A percentile compares a stretch with the other conserved stretches of the same genome.
Conservation (phyloP, 2,797 vertebrate species). For the Astyanax mexicanus region DNA sequence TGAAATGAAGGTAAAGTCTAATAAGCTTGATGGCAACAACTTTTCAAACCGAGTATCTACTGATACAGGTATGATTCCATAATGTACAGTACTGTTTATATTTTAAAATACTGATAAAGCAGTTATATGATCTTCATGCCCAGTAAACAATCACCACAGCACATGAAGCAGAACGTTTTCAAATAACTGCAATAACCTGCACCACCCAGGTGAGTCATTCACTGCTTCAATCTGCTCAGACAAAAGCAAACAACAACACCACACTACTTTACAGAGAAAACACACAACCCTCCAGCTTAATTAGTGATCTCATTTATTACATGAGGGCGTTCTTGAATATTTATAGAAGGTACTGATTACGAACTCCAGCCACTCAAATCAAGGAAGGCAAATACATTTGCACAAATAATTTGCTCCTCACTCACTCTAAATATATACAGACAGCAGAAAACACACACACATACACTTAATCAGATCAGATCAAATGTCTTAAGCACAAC, state of each 20-base stretch:
- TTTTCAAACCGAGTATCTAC: too few relatives aligned
- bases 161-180: neutral
- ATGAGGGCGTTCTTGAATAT: slow-evolving; percentile 24
- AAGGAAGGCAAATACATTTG: too few relatives aligned
- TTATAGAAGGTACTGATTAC: slow-evolving; percentile 8
- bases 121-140: too few relatives aligned
- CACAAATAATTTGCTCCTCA: too few relatives aligned
- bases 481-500: slow-evolving; percentile 31
- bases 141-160: too few relatives aligned
- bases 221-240: neutral
- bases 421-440: neutral
- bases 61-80: too few relatives aligned
- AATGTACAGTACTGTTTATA: too few relatives aligned
- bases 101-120: too few relatives aligned
- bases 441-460: neutral
- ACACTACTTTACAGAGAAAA: slow-evolving; percentile 3
- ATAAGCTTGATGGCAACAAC: too few relatives aligned
- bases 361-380: slow-evolving; percentile 14
- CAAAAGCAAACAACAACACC: slow-evolving; percentile 4
- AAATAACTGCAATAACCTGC: neutral
- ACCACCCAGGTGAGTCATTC: neutral
- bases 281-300: neutral
- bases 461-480: slow-evolving; percentile 23
- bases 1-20: too few relatives aligned
- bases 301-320: neutral